These are phyloP conservation scores for Labrus mixtus DNA, from an alignment of 2,113 vertebrate species.

Conservation along the genomic window DNA sequence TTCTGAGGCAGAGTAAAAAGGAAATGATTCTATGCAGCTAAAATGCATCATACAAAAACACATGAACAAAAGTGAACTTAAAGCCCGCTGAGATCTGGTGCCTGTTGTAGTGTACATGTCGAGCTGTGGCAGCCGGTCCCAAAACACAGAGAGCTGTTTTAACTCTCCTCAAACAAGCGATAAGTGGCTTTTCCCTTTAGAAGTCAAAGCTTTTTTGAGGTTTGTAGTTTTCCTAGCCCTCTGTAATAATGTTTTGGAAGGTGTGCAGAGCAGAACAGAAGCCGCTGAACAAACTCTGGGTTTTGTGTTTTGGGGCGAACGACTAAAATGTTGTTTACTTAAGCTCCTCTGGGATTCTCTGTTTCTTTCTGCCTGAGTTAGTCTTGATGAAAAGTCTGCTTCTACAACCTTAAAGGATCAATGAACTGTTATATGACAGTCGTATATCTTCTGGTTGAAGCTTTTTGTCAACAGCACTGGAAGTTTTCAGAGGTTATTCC, in stretches of 20 bases:
- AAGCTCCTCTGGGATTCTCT: slow-evolving; percentile 28
- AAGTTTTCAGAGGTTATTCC: background rate
- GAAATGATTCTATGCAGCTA: slow-evolving; percentile 90
- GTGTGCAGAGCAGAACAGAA: slow-evolving; percentile 54
- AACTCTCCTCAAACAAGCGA: slow-evolving; percentile 45
- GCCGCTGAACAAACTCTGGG: slow-evolving; percentile 53
- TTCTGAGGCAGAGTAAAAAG: slow-evolving; percentile 79
- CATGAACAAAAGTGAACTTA: slow-evolving; percentile 86
- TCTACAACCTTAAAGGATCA: slow-evolving; percentile 13
- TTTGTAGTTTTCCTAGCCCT: slow-evolving; percentile 21
- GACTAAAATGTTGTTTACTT: slow-evolving; percentile 41
- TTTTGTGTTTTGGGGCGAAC: slow-evolving; percentile 15
- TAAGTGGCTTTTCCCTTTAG: slow-evolving; percentile 50
- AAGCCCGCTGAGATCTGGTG: slow-evolving; percentile 81
- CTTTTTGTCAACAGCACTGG: slow-evolving; percentile 9
- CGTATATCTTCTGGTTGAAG: slow-evolving; percentile 26
- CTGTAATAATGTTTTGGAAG: slow-evolving; percentile 61
- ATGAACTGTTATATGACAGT: slow-evolving; percentile 7
- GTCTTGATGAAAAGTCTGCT: slow-evolving; percentile 33
- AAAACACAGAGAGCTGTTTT: slow-evolving; percentile 32
- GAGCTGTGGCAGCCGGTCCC: slow-evolving; percentile 18
- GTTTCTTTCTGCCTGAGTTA: slow-evolving; percentile 22
- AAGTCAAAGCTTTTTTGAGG: slow-evolving; percentile 17
- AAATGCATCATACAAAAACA: slow-evolving; percentile 86
- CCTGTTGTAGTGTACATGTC: slow-evolving; percentile 64